These are phyloP conservation scores for Aspidiotus rigidus DNA, from an alignment of 2,888 invertebrate species.

Conservation along the genomic window DNA sequence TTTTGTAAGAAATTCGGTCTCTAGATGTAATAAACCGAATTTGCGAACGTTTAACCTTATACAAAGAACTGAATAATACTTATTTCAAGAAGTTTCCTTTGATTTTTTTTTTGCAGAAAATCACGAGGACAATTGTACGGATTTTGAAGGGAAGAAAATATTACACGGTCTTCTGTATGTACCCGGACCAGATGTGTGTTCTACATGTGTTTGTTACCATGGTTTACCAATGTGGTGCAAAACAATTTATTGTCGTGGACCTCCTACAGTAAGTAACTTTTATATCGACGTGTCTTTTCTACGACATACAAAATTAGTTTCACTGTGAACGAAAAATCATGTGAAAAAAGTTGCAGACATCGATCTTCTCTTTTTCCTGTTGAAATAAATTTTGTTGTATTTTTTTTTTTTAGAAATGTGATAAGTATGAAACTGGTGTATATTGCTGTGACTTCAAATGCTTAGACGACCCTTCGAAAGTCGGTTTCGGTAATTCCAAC, in stretches of 20 bases:
- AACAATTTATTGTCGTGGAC: slow-evolving; percentile 70
- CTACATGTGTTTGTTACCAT: slow-evolving; percentile 76
- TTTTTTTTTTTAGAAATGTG: slow-evolving; percentile 61
- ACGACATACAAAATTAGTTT: no score
- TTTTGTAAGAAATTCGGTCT: no score
- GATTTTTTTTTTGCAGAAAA: background rate
- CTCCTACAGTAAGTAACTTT: slow-evolving; percentile 61
- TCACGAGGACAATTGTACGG: slow-evolving; percentile 65
- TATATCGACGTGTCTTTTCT: no score
- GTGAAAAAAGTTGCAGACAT: background rate
- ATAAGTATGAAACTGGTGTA: slow-evolving; percentile 71
- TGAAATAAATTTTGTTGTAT: background rate
- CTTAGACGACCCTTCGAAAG: slow-evolving; percentile 49
- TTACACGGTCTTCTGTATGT: slow-evolving; percentile 72
- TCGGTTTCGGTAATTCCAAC: background rate
- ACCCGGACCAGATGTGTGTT: slow-evolving; percentile 75
- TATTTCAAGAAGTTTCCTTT: background rate
- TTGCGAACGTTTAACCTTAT: no score
- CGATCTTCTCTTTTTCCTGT: slow-evolving; percentile 10
- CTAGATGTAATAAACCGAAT: no score
- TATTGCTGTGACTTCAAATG: slow-evolving; percentile 85
- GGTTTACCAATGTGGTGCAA: slow-evolving; percentile 78
- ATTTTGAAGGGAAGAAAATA: slow-evolving; percentile 70
- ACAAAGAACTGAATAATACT: no score
- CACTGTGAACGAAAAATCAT: background rate